Evolutionary conservation across 2,113 vertebrate genomes (phyloP).

Genomic region (Platichthys flesus): DNA sequence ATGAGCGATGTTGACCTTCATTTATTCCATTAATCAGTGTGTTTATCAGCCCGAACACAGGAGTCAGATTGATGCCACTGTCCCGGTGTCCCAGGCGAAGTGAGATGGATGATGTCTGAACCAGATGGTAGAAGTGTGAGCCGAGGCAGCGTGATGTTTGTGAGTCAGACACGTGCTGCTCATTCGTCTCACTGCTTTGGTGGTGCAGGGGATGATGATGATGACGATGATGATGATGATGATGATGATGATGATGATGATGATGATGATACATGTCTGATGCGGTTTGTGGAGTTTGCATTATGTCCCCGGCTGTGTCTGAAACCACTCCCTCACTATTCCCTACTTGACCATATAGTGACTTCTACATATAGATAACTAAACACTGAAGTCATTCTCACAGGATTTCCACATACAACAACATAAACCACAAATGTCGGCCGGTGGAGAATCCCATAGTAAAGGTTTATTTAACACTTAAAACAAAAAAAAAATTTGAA

Average conservation of each 20-base stretch:
- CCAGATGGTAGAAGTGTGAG: slow-evolving; percentile 17
- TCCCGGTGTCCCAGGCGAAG: slow-evolving; percentile 14
- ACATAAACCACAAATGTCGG: too few relatives aligned
- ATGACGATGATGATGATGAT: neutral
- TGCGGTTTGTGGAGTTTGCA: too few relatives aligned
- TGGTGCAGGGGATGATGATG: neutral
- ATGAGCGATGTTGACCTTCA: slow-evolving; percentile 5
- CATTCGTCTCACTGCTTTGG: too few relatives aligned
- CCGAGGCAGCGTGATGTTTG: slow-evolving; percentile 10
- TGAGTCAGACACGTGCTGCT: neutral
- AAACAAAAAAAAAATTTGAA: too few relatives aligned
- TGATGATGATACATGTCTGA: neutral
- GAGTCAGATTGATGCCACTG: slow-evolving; percentile 26
- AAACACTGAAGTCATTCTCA: too few relatives aligned
- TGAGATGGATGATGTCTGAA: slow-evolving; percentile 34
- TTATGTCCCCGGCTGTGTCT: too few relatives aligned
- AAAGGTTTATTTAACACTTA: too few relatives aligned
- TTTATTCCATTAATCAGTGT: slow-evolving; percentile 13
- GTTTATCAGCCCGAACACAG: neutral
- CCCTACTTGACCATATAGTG: too few relatives aligned
- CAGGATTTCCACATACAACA: too few relatives aligned
- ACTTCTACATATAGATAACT: too few relatives aligned
- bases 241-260: neutral
- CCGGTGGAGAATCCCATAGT: too few relatives aligned
- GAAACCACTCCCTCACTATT: too few relatives aligned